A percentile compares a stretch with the other conserved stretches of the same genome.
Conservation (phyloP, 2,113 vertebrate species). For the Atlantisia rogersi region DNA sequence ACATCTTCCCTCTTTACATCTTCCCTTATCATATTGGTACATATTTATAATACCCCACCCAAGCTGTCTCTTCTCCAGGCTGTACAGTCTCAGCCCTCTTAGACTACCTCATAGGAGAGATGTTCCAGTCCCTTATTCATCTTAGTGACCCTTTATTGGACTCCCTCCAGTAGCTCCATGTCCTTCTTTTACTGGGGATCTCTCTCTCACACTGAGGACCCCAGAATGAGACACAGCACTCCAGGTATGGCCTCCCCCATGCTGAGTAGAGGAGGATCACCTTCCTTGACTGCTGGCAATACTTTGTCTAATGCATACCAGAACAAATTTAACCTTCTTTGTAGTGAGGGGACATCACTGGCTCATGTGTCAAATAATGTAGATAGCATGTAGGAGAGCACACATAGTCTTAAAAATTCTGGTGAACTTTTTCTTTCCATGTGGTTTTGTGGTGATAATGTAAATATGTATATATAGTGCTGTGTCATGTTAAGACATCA, state of each 20-base stretch:
- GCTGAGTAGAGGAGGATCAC: neutral
- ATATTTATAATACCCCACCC: neutral
- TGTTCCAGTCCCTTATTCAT: neutral
- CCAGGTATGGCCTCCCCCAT: neutral
- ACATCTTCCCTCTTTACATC: neutral
- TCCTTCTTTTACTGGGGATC: neutral
- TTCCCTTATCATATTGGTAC: neutral
- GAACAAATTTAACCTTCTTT: neutral
- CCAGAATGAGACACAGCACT: neutral
- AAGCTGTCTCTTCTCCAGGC: neutral
- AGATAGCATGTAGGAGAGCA: neutral
- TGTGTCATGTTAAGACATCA: neutral
- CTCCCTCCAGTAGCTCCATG: neutral
- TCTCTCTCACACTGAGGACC: neutral
- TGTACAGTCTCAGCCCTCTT: neutral
- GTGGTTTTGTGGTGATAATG: neutral
- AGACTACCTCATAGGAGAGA: neutral
- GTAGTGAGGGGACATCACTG: neutral
- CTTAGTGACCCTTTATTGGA: neutral
- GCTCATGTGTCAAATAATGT: neutral
- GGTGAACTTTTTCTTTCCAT: neutral
- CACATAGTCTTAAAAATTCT: neutral
- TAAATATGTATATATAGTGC: neutral
- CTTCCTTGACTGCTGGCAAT: neutral
- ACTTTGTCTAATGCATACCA: neutral